Conservation (phyloP, 92 coral and sea anemone genomes). For the Pocillopora meandrina region DNA sequence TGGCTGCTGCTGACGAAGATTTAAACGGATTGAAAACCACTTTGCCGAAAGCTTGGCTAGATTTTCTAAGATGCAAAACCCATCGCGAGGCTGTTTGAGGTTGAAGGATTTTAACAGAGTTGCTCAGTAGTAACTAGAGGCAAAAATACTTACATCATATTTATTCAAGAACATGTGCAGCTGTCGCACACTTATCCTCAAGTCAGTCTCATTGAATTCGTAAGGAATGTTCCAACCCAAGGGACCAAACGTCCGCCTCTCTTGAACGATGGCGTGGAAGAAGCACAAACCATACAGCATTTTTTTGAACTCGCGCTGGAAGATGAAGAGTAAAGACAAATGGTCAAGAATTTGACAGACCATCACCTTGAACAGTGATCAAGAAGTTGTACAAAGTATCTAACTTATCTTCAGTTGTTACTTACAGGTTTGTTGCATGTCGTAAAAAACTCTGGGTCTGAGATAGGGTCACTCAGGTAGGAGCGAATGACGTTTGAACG, state of each 20-base stretch:
- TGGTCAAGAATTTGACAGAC: not conserved
- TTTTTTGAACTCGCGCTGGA: slow-evolving; percentile 88
- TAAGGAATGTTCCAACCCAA: slow-evolving; percentile 99
- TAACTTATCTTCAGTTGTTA: not conserved
- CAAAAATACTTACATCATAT: slow-evolving; percentile 76
- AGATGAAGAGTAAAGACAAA: not conserved
- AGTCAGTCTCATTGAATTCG: slow-evolving; percentile 97
- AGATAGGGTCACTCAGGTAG: slow-evolving; percentile 97
- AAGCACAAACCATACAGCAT: slow-evolving; percentile 90
- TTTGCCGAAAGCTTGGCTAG: not conserved
- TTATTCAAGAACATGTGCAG: slow-evolving; percentile 95
- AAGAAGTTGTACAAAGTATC: not conserved
- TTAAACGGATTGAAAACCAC: too few relatives aligned
- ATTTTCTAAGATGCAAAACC: not conserved
- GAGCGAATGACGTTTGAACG: slow-evolving; percentile 91
- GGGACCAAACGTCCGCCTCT: slow-evolving; percentile 95
- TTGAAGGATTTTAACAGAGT: too few relatives aligned
- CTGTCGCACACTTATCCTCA: slow-evolving; percentile 92
- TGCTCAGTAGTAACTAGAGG: not conserved
- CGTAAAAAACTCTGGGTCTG: slow-evolving; percentile 97
- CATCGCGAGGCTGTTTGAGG: too few relatives aligned
- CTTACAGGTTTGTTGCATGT: slow-evolving; percentile 85
- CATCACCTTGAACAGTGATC: not conserved
- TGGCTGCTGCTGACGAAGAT: too few relatives aligned
- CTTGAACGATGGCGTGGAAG: slow-evolving; percentile 98